Evolutionary conservation across 1,140 invertebrate genomes (phyloP).

Genomic region (Plutomurus gul): DNA sequence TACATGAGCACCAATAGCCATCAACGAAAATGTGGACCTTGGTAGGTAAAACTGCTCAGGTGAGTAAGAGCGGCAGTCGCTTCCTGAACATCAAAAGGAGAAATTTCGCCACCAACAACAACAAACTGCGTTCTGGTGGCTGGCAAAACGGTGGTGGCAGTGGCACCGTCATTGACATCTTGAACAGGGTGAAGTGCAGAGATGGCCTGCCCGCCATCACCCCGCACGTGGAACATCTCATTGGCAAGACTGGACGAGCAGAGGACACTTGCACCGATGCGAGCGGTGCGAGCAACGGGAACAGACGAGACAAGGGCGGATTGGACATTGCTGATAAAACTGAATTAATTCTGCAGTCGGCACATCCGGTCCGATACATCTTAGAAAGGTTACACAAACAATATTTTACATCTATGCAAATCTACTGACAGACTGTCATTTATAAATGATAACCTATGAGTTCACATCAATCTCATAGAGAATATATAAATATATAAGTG

Average conservation of each 20-base stretch:
- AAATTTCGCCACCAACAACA: not conserved
- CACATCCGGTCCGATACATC: constrained; percentile 49
- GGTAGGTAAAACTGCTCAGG: not conserved
- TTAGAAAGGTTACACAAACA: constrained; percentile 41
- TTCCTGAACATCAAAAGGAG: not conserved
- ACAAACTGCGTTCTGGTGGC: not conserved
- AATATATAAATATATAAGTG: no score
- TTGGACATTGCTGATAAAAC: constrained; percentile 51
- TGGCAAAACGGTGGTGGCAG: not conserved
- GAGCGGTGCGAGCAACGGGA: not conserved
- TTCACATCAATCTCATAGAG: no score
- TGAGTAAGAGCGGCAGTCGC: not conserved
- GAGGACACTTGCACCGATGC: not conserved
- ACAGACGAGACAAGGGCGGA: not conserved
- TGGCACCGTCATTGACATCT: constrained; percentile 1
- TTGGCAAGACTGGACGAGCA: constrained; percentile 2
- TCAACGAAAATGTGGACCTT: not conserved
- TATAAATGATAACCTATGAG: not conserved
- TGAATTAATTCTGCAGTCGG: constrained; percentile 48
- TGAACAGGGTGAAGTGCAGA: constrained; percentile 23
- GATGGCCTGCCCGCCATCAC: constrained; percentile 30
- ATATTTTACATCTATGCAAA: not conserved
- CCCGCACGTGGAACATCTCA: constrained; percentile 46
- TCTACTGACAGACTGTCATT: not conserved
- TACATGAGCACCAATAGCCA: no score